Base-by-base conservation (phyloP, 2,797 vertebrate genomes). In the Danio albolineatus region DNA sequence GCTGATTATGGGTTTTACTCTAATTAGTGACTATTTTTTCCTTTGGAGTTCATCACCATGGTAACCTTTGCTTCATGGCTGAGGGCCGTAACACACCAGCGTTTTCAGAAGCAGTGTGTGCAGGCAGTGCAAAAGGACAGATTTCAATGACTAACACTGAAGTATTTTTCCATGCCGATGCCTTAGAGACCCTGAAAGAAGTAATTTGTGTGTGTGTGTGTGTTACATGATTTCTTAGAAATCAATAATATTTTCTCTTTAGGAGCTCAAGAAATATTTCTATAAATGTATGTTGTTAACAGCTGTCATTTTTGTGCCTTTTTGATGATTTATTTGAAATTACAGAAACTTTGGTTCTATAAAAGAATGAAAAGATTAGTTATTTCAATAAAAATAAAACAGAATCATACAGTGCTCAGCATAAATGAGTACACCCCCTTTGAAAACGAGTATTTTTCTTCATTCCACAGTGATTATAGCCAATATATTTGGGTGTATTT, bases 1-100 rank as follows among this genome's bases (percentile, higher is more conserved):
- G 78, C 28, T 79, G 70, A 79, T 73, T 54, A 56, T 73, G 41
- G 60, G 57, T 19, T 73, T 62, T 73, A 46, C 16, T 65, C 14
- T 73, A 61, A 70, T 65, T 73, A 65, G 57, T 62, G 77, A 54
- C 66, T 19, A 54, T 61, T 46, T 70, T 62, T 73, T 54, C 59
- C 9, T 59, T 64, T 57, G 60, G 57, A 79, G 78, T 73, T 73
- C 78, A 79, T 79, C 39, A 39, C 69, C 69, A 79, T 79, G 69
- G 78, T 71, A 79, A 79, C 78, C 39, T 71, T 59, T n/a, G 46
- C 76, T 53, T 71, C 46, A 60, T 61, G 76, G 41, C 16, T 44
- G 38, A 73, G 69, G 41, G 48, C 36, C 7, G 48, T 43, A 43
- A 60, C 3, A 38, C 82, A 83, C 7, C 0, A 85, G 59, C 44